These are phyloP conservation scores for Plagiodera versicolora DNA, from an alignment of 2,888 invertebrate species.

Conservation along the genomic window DNA sequence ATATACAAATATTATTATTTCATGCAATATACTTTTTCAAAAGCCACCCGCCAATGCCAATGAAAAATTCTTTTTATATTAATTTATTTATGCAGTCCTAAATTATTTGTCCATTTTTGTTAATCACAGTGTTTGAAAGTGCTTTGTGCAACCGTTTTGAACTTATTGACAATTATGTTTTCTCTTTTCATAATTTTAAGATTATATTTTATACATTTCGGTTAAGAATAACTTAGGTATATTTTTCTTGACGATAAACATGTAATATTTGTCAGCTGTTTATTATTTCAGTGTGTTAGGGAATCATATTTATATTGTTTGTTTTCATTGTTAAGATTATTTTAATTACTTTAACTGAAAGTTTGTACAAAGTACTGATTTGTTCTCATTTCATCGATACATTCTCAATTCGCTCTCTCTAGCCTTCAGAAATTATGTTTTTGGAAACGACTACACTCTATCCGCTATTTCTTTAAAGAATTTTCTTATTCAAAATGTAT, in stretches of 20 bases:
- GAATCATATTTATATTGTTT: constrained; percentile 54
- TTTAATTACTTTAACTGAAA: constrained; percentile 31
- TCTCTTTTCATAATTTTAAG: constrained; percentile 36
- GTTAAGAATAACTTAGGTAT: constrained; percentile 46
- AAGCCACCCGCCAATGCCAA: constrained; percentile 35
- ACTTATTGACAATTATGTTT: constrained; percentile 27
- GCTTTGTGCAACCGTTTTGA: constrained; percentile 21
- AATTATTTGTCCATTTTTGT: constrained; percentile 27
- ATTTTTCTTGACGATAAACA: constrained; percentile 46
- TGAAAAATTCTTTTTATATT: constrained; percentile 27
- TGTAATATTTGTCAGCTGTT: constrained; percentile 50
- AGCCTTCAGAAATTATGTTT: neutral
- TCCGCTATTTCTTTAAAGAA: constrained; percentile 2
- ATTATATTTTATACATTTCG: constrained; percentile 43
- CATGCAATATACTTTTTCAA: constrained; percentile 20
- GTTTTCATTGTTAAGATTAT: constrained; percentile 41
- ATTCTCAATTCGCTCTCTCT: constrained; percentile 4
- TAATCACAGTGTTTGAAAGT: constrained; percentile 22
- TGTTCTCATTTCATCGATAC: constrained; percentile 20
- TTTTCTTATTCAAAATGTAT: constrained; percentile 22
- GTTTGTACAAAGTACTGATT: constrained; percentile 28
- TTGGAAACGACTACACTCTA: neutral
- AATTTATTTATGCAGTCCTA: constrained; percentile 16
- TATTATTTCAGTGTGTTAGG: constrained; percentile 47
- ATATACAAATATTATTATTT: constrained; percentile 22